These are phyloP conservation scores for Artibeus lituratus DNA, from an alignment of 2,797 vertebrate genomes.

Conservation along the genomic window DNA sequence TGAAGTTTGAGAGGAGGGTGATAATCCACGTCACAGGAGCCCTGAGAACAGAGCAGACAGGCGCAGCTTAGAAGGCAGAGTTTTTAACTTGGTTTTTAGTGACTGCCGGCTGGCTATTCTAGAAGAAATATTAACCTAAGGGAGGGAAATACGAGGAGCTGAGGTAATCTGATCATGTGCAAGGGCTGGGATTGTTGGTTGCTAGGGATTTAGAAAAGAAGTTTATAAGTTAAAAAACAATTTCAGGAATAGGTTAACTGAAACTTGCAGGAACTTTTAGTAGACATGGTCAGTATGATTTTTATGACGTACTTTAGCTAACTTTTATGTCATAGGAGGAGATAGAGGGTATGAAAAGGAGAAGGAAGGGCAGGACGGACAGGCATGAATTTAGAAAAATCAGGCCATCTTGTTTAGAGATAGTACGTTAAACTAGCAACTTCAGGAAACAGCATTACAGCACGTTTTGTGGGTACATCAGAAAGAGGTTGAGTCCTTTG, in stretches of 20 bases:
- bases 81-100: background rate
- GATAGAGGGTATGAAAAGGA: background rate
- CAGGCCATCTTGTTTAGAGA: background rate
- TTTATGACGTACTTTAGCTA: background rate
- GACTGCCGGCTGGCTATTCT: background rate
- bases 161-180: background rate
- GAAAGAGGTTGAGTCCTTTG: background rate
- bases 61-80: background rate
- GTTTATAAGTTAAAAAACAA: background rate
- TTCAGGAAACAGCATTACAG: background rate
- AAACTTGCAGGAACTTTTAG: background rate
- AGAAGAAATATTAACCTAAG: background rate
- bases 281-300: background rate
- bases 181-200: background rate
- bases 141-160: background rate
- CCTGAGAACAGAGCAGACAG: background rate
- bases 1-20: background rate
- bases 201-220: background rate
- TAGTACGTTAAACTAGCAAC: background rate
- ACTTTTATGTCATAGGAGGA: background rate
- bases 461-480: background rate
- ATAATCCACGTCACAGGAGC: background rate
- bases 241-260: background rate
- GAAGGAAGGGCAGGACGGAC: background rate
- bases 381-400: background rate